Percentiles rank a stretch among this genome's conserved stretches.
phyloP scores from a whole-genome alignment of 2,797 vertebrate genomes.

The Distichodus sexfasciatus region DNA sequence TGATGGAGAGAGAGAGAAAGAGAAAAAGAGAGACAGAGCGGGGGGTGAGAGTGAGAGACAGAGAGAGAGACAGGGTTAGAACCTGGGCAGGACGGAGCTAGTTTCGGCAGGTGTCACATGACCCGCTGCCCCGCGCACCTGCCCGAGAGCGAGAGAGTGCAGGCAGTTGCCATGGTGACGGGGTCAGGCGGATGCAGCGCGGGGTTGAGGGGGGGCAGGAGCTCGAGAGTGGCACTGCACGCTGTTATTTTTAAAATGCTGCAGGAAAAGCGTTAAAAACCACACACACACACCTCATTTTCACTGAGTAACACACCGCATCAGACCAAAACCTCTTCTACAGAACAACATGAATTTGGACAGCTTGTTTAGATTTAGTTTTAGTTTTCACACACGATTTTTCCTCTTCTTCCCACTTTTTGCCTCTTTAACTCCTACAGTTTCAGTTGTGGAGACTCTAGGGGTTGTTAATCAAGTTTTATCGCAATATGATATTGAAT shows the following conservation, averaged over 20 bases:
- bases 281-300: slow-evolving; percentile 12
- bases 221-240: slow-evolving; percentile 54
- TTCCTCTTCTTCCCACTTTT: too few relatives aligned
- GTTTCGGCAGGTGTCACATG: slow-evolving; percentile 73
- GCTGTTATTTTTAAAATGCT: slow-evolving; percentile 51
- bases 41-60: neutral
- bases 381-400: too few relatives aligned
- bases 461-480: neutral
- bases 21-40: neutral
- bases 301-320: slow-evolving; percentile 16
- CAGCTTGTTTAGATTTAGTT: slow-evolving; percentile 33
- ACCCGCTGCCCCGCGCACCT: slow-evolving; percentile 80
- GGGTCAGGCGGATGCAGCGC: slow-evolving; percentile 74
- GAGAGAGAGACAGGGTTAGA: slow-evolving; percentile 12
- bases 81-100: too few relatives aligned
- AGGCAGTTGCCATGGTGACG: slow-evolving; percentile 79
- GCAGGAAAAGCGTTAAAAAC: slow-evolving; percentile 25
- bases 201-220: slow-evolving; percentile 51
- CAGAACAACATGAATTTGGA: slow-evolving; percentile 57
- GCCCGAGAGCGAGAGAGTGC: slow-evolving; percentile 70
- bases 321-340: slow-evolving; percentile 2
- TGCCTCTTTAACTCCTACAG: too few relatives aligned
- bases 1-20: slow-evolving; percentile 1
- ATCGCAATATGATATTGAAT: too few relatives aligned
- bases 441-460: neutral